Conservation (phyloP, 1,140 invertebrate species). For the Caenorhabditis remanei region DNA sequence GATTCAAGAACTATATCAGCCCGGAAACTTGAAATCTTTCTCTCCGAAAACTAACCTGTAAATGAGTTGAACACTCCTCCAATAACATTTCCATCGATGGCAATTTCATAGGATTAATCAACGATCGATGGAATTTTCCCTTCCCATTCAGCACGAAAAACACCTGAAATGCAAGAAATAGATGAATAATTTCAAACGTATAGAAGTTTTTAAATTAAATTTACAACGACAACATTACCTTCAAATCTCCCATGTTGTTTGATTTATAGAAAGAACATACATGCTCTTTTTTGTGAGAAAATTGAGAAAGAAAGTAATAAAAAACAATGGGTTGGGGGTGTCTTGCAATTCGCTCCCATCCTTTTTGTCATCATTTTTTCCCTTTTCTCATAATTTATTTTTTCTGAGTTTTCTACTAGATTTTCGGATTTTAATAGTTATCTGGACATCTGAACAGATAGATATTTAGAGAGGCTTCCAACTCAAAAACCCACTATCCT, state of each 20-base stretch:
- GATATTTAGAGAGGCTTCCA: too few relatives aligned
- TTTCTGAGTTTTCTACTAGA: too few relatives aligned
- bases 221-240: neutral
- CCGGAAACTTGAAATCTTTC: too few relatives aligned
- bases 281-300: neutral
- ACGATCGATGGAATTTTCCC: conserved; percentile 59
- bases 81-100: conserved; percentile 60
- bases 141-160: conserved; percentile 66
- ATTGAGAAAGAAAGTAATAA: neutral
- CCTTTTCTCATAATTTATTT: too few relatives aligned
- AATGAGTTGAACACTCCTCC: conserved; percentile 54
- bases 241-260: neutral
- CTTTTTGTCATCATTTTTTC: neutral
- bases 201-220: neutral
- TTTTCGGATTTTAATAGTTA: too few relatives aligned
- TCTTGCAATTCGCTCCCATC: neutral
- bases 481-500: too few relatives aligned
- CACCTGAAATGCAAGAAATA: conserved; percentile 54
- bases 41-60: conserved; percentile 62
- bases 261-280: neutral
- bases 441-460: too few relatives aligned
- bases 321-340: neutral
- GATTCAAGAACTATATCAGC: neutral
- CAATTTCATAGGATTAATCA: conserved; percentile 64
- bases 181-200: neutral